Evolutionary conservation across 2,888 invertebrate species (phyloP), one percentile per base, ranked within the genome.

Genomic region (Nemoura dubitans): DNA sequence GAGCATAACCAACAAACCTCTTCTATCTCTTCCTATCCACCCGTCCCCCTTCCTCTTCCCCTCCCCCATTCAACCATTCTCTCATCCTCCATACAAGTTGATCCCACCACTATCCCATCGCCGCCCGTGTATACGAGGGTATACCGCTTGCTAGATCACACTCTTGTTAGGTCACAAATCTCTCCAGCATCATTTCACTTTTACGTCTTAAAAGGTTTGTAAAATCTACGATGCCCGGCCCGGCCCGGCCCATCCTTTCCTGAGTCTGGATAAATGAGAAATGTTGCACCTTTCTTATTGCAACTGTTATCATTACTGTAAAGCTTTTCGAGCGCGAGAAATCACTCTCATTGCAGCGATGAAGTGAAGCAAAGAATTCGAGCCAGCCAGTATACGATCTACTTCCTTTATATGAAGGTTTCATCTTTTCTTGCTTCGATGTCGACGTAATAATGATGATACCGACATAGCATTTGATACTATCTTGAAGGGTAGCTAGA

Each of bases 121-220:
- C n/a, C 81, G 14, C 78, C 3, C 78, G 14, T 30, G 14, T n/a
- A 27, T 29, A 10, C 29, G 30, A 2, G 28, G 28, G 5, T 27
- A 21, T 29, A 26, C 30, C 28, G 59, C 76, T 76, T 76, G 76
- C 76, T n/a, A n/a, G 25, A 84, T 84, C 59, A 84, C 84, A 84
- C 84, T 84, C 84, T 84, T 84, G 84, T 84, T 84, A 27, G 84
- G 76, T 84, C 59, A 84, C 76, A 84, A 84, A 84, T 84, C 84
- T 84, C 84, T 59, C 83, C 43, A 59, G 59, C 83, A 59, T 28
- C 59, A 29, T 59, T 84, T 84, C 84, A 83, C 83, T 83, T 26
- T 30, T 42, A 36, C 43, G 16, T 28, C 29, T 59, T 84, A 59
- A 84, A 84, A 84, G 84, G 76, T 84, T 84, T 30, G 30, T 30